phyloP scores from a whole-genome alignment of 1,140 invertebrate species.

The Caerostris darwini region DNA sequence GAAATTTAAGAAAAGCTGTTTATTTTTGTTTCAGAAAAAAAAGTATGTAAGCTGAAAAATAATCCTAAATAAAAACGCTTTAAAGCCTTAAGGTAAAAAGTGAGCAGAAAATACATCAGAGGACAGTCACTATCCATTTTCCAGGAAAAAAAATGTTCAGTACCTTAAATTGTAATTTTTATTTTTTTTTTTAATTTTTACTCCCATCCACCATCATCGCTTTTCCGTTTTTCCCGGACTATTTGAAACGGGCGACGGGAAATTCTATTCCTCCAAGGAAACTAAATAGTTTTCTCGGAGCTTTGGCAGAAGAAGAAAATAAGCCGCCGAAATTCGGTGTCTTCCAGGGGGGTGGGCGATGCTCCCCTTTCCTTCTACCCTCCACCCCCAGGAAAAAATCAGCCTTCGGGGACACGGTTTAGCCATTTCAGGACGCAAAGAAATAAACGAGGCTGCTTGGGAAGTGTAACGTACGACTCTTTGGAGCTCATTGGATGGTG shows the following conservation, averaged over 20 bases:
- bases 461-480: background rate
- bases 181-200: too few relatives aligned
- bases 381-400: background rate
- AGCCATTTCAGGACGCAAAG: background rate
- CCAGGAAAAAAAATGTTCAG: background rate
- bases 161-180: background rate
- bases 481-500: background rate
- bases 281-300: slow-evolving; percentile 28
- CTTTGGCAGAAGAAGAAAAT: background rate
- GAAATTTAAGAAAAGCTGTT: too few relatives aligned
- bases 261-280: background rate
- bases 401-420: background rate
- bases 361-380: background rate
- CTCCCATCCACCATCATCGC: background rate
- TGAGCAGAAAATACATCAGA: background rate
- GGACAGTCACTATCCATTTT: slow-evolving; percentile 1
- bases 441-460: background rate
- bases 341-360: background rate
- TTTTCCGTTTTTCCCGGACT: background rate
- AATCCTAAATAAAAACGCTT: slow-evolving; percentile 14
- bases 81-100: background rate
- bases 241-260: background rate
- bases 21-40: too few relatives aligned
- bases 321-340: background rate
- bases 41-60: too few relatives aligned